Evolutionary conservation across 53 echinoderm and acorn worm species (phyloP).

Genomic region (Paracentrotus lividus): DNA sequence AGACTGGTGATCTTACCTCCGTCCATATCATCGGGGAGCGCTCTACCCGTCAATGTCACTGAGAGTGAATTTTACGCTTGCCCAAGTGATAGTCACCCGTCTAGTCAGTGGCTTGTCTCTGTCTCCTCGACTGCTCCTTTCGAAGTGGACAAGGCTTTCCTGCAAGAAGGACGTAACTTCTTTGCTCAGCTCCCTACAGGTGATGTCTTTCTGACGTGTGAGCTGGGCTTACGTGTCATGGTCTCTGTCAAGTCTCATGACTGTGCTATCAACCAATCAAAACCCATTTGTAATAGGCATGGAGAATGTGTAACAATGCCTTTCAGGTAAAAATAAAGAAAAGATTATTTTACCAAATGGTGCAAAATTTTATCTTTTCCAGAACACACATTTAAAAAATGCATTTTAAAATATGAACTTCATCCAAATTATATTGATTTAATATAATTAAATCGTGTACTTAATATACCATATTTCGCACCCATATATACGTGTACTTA

Average conservation of each 20-base stretch:
- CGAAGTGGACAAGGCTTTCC: slow-evolving; percentile 58
- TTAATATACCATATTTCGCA: too few species aligned
- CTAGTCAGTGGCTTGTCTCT: slow-evolving; percentile 62
- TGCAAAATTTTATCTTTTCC: too few species aligned
- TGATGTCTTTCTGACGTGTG: slow-evolving; percentile 72
- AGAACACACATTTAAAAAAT: too few species aligned
- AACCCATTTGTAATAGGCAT: slow-evolving; percentile 63
- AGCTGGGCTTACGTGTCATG: slow-evolving; percentile 77
- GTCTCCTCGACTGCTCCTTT: slow-evolving; percentile 52
- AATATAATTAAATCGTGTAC: too few species aligned
- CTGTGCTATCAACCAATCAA: slow-evolving; percentile 53
- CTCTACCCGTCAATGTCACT: slow-evolving; percentile 75
- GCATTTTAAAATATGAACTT: too few species aligned
- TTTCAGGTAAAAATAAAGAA: slow-evolving; percentile 54
- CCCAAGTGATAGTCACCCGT: slow-evolving; percentile 44
- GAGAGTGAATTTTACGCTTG: slow-evolving; percentile 72
- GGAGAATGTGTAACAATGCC: slow-evolving; percentile 71
- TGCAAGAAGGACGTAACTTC: slow-evolving; percentile 73
- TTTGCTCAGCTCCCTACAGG: slow-evolving; percentile 76
- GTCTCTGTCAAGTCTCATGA: slow-evolving; percentile 78
- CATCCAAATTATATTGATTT: too few species aligned
- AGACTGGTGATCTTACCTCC: slow-evolving; percentile 77
- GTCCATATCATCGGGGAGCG: slow-evolving; percentile 6
- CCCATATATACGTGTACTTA: too few species aligned
- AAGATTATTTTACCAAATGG: too few species aligned